Base-by-base conservation (phyloP, 2,113 vertebrate species). In the Caretta caretta region DNA sequence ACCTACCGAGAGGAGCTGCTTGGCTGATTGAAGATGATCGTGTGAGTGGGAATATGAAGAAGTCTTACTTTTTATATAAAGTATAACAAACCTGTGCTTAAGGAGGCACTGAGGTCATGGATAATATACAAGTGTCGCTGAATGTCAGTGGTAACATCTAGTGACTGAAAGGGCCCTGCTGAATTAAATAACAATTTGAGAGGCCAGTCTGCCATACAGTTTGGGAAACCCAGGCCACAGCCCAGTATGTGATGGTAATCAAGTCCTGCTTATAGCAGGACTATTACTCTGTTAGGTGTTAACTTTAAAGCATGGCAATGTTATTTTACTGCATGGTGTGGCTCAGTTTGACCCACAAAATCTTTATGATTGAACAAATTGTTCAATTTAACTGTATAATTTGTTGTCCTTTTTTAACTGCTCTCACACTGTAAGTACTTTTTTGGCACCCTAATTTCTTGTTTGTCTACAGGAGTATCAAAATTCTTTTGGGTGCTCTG, bases 161-260 rank as follows among this genome's bases (percentile, higher is more conserved):
- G 1, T 29, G 10, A 1, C 38, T 51, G 80, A 13, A 46, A 48
- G 65, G 6, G 3, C 27, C 49, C n/a, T 81, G 5, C 22, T 87
- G 83, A 50, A 6, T 56, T 1, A n/a, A 80, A 31, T 0, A n/a
- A 49, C 0, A 0, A 14, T 59, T 12, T 76, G 62, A 54, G 46
- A 35, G 5, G 35, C 62, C 80, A 38, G 27, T 5, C 2, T 88
- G 50, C 16, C 14, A 13, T 79, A 14, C 31, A 76, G 42, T 54
- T 22, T 0, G 0, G 80, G n/a, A 84, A 89, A 86, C 1, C 49
- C 0, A 0, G 57, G 6, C 38, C 12, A n/a, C 53, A 84, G 76
- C 83, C 20, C 59, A n/a, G 1, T 22, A 69, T 19, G 46, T 6
- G 78, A 42, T 48, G 1, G 48, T 72, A 35, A 56, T 38, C 2